phyloP scores from a whole-genome alignment of 2,888 invertebrate genomes.

The Pseudococcus viburni region DNA sequence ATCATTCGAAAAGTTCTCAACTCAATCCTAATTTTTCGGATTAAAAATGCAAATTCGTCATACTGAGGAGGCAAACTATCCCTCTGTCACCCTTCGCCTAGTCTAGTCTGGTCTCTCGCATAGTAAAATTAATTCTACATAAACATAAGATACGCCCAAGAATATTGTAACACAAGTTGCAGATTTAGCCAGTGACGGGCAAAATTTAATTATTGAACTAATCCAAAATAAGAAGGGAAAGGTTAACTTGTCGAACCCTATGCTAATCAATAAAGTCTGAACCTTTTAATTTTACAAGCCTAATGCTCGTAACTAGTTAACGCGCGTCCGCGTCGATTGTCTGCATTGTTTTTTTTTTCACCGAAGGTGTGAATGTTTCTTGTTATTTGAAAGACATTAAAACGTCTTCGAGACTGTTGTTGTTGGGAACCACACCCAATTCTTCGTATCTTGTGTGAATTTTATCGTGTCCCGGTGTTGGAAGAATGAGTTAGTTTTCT shows the following conservation, averaged over 20 bases:
- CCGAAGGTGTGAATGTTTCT: conserved; percentile 44
- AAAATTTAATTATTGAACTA: too few species aligned
- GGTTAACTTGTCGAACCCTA: not conserved
- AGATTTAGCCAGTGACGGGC: too few species aligned
- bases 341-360: conserved; percentile 11
- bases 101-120: too few species aligned
- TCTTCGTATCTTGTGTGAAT: conserved; percentile 12
- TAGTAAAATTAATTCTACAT: too few species aligned
- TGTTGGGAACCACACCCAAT: conserved; percentile 34
- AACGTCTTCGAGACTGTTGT: conserved; percentile 35
- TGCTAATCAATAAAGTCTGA: conserved; percentile 6
- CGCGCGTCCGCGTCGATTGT: not conserved
- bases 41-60: too few species aligned
- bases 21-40: too few species aligned
- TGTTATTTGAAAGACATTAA: conserved; percentile 46
- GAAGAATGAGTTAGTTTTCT: not conserved
- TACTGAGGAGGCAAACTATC: too few species aligned
- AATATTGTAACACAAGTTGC: too few species aligned
- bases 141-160: too few species aligned
- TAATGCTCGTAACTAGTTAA: not conserved
- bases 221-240: not conserved
- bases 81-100: too few species aligned
- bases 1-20: too few species aligned
- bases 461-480: not conserved
- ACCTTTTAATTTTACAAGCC: conserved; percentile 31